These are phyloP conservation scores for Intellagama lesueurii DNA, from an alignment of 2,797 vertebrate genomes.

Conservation along the genomic window DNA sequence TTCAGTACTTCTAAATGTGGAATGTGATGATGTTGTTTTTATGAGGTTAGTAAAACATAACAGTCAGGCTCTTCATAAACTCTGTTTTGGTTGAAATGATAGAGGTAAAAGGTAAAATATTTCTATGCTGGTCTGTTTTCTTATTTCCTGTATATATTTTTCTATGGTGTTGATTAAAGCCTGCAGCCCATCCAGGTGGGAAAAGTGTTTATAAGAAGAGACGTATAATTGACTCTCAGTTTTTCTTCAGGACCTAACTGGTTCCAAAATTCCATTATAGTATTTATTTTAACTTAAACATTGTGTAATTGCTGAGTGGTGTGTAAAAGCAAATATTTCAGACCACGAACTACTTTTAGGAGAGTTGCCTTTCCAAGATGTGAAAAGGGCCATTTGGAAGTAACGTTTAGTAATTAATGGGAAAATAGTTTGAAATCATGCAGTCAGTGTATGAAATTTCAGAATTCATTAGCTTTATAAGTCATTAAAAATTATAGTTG, in stretches of 20 bases:
- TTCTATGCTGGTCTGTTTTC: constrained; percentile 9
- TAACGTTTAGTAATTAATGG: not conserved
- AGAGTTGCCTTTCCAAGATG: not conserved
- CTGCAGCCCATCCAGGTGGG: constrained; percentile 39
- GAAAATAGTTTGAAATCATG: not conserved
- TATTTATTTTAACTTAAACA: not conserved
- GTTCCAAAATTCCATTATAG: not conserved
- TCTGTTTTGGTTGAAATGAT: constrained; percentile 51
- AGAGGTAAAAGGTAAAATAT: constrained; percentile 50
- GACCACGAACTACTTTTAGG: not conserved
- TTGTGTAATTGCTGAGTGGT: not conserved
- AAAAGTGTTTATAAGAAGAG: not conserved
- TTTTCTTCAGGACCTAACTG: not conserved
- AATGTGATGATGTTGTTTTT: constrained; percentile 88
- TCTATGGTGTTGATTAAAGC: not conserved
- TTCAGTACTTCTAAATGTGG: constrained; percentile 82
- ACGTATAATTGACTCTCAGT: not conserved
- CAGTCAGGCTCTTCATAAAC: constrained; percentile 81
- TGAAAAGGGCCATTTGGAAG: not conserved
- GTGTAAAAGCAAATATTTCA: constrained; percentile 3
- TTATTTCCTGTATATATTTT: constrained; percentile 12
- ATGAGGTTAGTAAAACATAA: constrained; percentile 83
- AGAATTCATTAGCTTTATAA: not conserved
- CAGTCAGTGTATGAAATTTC: not conserved
- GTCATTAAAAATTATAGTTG: not conserved